Conservation (phyloP, 2,888 invertebrate genomes). For the Apodemia hepburni region DNA sequence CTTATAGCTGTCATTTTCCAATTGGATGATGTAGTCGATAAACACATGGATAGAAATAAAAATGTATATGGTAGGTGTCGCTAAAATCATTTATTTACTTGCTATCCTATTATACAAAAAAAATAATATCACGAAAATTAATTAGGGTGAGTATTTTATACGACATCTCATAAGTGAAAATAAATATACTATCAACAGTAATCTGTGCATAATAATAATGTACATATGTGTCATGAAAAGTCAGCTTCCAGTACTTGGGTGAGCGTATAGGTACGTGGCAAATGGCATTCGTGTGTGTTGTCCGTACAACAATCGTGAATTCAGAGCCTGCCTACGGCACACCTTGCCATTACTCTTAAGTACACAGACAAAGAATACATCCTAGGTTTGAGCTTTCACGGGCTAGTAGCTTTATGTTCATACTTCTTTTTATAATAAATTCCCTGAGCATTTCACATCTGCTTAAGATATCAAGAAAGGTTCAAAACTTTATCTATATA, state of each 20-base stretch:
- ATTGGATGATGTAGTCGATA: too few relatives aligned
- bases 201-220: neutral
- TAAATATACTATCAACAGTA: neutral
- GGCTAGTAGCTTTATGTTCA: neutral
- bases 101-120: too few relatives aligned
- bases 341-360: constrained; percentile 29
- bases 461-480: neutral
- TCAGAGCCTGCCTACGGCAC: constrained; percentile 64
- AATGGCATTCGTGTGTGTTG: constrained; percentile 75
- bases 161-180: too few relatives aligned
- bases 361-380: constrained; percentile 29
- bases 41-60: too few relatives aligned
- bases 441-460: neutral
- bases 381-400: constrained; percentile 42
- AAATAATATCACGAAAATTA: too few relatives aligned
- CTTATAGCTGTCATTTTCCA: too few relatives aligned
- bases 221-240: neutral
- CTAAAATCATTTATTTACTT: too few relatives aligned
- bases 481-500: neutral
- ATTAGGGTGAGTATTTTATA: too few relatives aligned
- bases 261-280: constrained; percentile 16
- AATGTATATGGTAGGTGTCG: too few relatives aligned
- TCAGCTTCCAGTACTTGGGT: neutral
- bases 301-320: constrained; percentile 71
- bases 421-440: neutral